These are phyloP conservation scores for Orthosia cruda DNA, from an alignment of 2,888 invertebrate genomes.

Conservation along the genomic window DNA sequence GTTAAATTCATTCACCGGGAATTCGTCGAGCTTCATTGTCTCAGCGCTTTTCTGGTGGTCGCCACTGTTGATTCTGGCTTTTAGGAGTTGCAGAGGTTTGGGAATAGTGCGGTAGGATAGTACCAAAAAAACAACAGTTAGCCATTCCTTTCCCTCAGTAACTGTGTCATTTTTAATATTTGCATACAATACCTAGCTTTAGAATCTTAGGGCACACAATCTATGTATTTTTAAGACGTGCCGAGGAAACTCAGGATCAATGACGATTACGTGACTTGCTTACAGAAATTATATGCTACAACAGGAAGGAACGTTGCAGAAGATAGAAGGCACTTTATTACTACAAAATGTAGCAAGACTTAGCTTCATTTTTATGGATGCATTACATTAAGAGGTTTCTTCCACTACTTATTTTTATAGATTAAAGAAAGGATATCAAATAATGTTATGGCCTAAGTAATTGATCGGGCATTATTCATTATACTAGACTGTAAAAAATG, in stretches of 20 bases:
- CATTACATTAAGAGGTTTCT: conserved; percentile 13
- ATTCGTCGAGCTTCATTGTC: too few relatives aligned
- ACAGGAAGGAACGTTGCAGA: conserved; percentile 21
- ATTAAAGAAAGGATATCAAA: conserved; percentile 11
- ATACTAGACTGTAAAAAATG: too few relatives aligned
- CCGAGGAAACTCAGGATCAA: conserved; percentile 59
- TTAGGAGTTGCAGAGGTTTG: too few relatives aligned
- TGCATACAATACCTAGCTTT: conserved; percentile 35
- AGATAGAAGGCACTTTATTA: neutral
- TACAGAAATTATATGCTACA: conserved; percentile 28
- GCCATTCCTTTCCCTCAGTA: neutral
- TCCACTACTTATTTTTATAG: conserved; percentile 14
- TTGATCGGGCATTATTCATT: too few relatives aligned
- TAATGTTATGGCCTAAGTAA: too few relatives aligned
- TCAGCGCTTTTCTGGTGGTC: too few relatives aligned
- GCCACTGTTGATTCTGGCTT: too few relatives aligned
- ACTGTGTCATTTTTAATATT: conserved; percentile 20
- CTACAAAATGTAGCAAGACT: conserved; percentile 24
- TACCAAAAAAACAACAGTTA: neutral
- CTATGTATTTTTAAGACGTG: conserved; percentile 56
- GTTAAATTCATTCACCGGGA: too few relatives aligned
- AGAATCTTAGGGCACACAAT: conserved; percentile 41
- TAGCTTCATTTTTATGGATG: conserved; percentile 8
- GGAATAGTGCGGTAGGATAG: too few relatives aligned
- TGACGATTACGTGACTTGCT: conserved; percentile 54